Conservation (phyloP, 2,797 vertebrate genomes). For the Pterois miles region DNA sequence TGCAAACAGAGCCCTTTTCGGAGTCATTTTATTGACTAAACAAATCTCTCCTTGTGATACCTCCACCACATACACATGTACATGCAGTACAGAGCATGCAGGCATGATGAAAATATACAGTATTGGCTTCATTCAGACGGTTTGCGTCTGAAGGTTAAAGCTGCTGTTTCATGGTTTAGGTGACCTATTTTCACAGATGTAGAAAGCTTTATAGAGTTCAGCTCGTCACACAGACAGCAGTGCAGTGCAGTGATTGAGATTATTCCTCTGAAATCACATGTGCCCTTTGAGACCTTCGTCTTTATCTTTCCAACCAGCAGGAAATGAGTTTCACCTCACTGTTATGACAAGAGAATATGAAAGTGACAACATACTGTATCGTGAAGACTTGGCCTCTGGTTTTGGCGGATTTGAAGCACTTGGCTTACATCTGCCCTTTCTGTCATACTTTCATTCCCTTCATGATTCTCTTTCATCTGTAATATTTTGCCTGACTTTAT, state of each 20-base stretch:
- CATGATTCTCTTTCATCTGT: background rate
- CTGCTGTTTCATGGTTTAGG: background rate
- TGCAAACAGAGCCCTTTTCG: background rate
- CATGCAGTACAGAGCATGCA: background rate
- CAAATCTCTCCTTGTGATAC: background rate
- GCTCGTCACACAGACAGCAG: background rate
- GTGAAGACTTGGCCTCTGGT: background rate
- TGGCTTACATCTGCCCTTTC: background rate
- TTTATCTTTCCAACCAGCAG: background rate
- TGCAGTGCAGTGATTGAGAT: background rate
- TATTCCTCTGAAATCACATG: background rate
- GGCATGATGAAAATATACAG: background rate
- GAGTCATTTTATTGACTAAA: background rate
- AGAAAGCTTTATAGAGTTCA: background rate
- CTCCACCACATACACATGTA: background rate
- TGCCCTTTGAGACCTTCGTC: background rate
- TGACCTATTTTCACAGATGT: background rate
- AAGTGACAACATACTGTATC: background rate
- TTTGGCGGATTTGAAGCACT: background rate
- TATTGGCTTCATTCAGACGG: background rate
- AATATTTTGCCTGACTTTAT: background rate
- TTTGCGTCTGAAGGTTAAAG: background rate
- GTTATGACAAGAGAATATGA: background rate
- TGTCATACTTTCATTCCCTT: conserved; percentile 36
- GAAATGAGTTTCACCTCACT: background rate